phyloP scores from a whole-genome alignment of 2,888 invertebrate genomes.

The Penaeus monodon region DNA sequence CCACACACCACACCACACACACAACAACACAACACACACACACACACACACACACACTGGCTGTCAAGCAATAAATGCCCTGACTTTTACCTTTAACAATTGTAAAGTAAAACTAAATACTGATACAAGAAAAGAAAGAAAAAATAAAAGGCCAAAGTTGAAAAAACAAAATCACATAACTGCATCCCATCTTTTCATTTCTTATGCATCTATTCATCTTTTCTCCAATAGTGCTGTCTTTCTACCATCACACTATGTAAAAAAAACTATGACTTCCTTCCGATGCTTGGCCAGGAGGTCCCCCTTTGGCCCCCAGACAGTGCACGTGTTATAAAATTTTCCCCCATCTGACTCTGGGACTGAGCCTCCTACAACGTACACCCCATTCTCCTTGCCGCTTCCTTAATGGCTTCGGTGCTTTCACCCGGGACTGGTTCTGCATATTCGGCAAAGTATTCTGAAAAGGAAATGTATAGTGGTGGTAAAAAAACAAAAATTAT shows the following conservation, averaged over 20 bases:
- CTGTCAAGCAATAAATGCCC: too few species aligned
- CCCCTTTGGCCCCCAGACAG: constrained; percentile 77
- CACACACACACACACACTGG: too few species aligned
- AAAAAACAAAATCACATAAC: too few species aligned
- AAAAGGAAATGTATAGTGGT: constrained; percentile 34
- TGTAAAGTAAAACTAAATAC: too few species aligned
- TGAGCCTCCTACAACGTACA: constrained; percentile 90
- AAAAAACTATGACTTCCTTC: constrained; percentile 76
- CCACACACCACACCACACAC: too few species aligned
- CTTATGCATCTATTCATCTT: neutral
- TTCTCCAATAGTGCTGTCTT: neutral
- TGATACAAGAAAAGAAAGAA: too few species aligned
- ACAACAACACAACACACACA: too few species aligned
- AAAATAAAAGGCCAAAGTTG: too few species aligned
- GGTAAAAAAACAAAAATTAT: neutral
- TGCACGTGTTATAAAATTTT: constrained; percentile 87
- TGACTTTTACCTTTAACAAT: too few species aligned
- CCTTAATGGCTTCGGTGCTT: constrained; percentile 80
- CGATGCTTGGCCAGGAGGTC: constrained; percentile 83
- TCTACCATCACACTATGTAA: too few species aligned
- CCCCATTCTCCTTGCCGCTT: constrained; percentile 80
- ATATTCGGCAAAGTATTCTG: constrained; percentile 82
- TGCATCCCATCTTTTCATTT: neutral
- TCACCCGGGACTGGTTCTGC: constrained; percentile 89
- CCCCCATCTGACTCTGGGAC: constrained; percentile 83